A percentile compares a stretch with the other conserved stretches of the same genome.
Conservation (phyloP, 2,113 vertebrate species). For the Oncorhynchus keta region DNA sequence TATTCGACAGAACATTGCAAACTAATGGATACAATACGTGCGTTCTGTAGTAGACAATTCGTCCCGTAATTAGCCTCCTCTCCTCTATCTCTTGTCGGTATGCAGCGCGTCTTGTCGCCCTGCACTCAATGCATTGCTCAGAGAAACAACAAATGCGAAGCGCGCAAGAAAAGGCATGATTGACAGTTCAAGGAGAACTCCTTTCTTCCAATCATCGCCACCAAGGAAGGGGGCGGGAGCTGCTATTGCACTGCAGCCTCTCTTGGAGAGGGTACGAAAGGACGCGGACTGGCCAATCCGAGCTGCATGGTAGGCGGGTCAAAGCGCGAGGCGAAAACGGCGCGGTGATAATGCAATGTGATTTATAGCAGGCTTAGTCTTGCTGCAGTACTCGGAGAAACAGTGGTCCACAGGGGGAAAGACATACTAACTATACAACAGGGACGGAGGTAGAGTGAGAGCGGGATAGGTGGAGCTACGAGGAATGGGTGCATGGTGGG, state of each 20-base stretch:
- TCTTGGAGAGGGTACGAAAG: conserved; percentile 44
- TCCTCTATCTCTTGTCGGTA: conserved; percentile 59
- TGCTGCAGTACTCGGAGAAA: conserved; percentile 73
- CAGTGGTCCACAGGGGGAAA: conserved; percentile 49
- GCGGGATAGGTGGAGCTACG: neutral
- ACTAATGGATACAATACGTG: conserved; percentile 33
- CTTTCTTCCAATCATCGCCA: conserved; percentile 61
- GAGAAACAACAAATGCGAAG: conserved; percentile 56
- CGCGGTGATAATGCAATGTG: conserved; percentile 71
- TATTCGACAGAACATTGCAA: conserved; percentile 15
- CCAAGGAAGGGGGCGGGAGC: conserved; percentile 57
- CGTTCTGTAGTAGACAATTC: conserved; percentile 32
- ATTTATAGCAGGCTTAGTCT: conserved; percentile 72
- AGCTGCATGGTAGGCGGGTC: conserved; percentile 48
- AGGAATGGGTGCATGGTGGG: neutral
- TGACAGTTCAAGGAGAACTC: conserved; percentile 67
- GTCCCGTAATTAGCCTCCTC: conserved; percentile 40
- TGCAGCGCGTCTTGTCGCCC: conserved; percentile 69
- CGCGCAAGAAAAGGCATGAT: conserved; percentile 62
- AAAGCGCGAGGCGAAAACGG: conserved; percentile 35
- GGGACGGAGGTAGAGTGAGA: conserved; percentile 16
- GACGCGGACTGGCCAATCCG: conserved; percentile 55
- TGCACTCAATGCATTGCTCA: conserved; percentile 63
- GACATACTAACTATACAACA: conserved; percentile 44
- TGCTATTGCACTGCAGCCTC: conserved; percentile 38